phyloP scores from a whole-genome alignment of 1,140 invertebrate species.

The Globodera rostochiensis region DNA sequence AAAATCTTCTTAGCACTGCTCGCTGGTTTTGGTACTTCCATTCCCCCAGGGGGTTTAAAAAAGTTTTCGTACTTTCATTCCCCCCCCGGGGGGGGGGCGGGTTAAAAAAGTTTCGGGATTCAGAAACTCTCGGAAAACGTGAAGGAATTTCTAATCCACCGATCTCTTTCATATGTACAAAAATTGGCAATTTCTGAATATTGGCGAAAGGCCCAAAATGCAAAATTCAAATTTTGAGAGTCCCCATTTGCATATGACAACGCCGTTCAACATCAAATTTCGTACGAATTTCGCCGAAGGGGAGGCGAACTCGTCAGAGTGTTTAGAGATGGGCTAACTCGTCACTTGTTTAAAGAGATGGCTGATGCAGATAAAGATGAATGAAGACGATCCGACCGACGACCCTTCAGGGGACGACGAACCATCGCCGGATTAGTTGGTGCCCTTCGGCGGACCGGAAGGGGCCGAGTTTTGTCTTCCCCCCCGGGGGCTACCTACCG shows the following conservation, averaged over 20 bases:
- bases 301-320: not conserved
- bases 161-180: too few relatives aligned
- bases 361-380: not conserved
- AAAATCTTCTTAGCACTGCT: too few relatives aligned
- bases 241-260: conserved; percentile 1
- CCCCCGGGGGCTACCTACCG: not conserved
- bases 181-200: too few relatives aligned
- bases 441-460: not conserved
- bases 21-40: too few relatives aligned
- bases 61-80: too few relatives aligned
- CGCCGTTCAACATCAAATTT: conserved; percentile 1
- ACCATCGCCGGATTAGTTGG: not conserved
- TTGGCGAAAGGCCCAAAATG: too few relatives aligned
- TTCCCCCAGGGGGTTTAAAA: too few relatives aligned
- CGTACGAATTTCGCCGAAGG: not conserved
- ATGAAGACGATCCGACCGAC: not conserved
- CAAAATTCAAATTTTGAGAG: not conserved
- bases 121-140: too few relatives aligned
- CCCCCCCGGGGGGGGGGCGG: too few relatives aligned
- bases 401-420: not conserved
- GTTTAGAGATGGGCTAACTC: not conserved
- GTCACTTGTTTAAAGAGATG: not conserved
- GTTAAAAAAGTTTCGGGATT: too few relatives aligned
- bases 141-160: too few relatives aligned
- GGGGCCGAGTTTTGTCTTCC: not conserved